These are phyloP conservation scores for Brachypalpus laphriformis DNA, from an alignment of 2,888 invertebrate species.

Conservation along the genomic window DNA sequence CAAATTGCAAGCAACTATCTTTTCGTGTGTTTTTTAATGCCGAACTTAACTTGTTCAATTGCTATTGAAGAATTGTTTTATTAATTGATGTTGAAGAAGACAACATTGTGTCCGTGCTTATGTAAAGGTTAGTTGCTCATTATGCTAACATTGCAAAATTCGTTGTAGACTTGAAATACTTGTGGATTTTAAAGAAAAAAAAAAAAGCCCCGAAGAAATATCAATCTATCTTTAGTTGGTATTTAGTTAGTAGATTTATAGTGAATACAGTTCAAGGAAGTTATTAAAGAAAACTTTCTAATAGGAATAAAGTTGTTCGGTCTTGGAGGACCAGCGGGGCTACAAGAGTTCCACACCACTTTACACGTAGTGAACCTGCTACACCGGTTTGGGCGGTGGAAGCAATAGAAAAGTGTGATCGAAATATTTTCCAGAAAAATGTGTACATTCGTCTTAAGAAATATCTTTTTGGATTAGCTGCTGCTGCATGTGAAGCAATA, in stretches of 20 bases:
- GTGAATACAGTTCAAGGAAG: constrained; percentile 38
- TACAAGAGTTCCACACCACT: constrained; percentile 60
- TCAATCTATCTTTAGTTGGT: neutral
- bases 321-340: constrained; percentile 54
- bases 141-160: constrained; percentile 37
- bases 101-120: constrained; percentile 6
- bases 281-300: constrained; percentile 65
- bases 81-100: neutral
- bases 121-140: constrained; percentile 35
- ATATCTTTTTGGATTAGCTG: constrained; percentile 30
- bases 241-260: constrained; percentile 18
- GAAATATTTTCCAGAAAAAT: constrained; percentile 66
- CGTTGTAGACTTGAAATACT: neutral
- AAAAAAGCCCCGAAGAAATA: no score
- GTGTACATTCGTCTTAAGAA: constrained; percentile 42
- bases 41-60: neutral
- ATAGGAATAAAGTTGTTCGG: constrained; percentile 48
- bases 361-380: constrained; percentile 78
- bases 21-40: constrained; percentile 3
- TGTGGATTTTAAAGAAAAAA: neutral
- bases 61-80: neutral
- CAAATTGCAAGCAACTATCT: constrained; percentile 42
- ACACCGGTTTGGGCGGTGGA: constrained; percentile 80
- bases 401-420: constrained; percentile 71
- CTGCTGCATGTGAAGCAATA: constrained; percentile 17